Percentiles rank a stretch among this genome's conserved stretches.
Evolutionary conservation across 2,113 vertebrate genomes (phyloP).

Genomic region (Pomatorhinus ruficollis): DNA sequence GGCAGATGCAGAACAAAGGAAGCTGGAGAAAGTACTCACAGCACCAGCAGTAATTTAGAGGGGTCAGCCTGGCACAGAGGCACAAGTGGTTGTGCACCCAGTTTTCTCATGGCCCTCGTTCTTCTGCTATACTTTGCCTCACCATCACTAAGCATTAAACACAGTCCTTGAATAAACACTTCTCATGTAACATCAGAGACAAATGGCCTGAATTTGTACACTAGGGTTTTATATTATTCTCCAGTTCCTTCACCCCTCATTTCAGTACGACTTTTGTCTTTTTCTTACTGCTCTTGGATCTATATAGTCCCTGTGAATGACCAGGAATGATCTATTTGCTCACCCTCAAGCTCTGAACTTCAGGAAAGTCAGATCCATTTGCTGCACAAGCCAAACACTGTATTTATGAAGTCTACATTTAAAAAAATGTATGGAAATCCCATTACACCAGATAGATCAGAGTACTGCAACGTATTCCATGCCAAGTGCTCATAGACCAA

Average conservation of each 20-base stretch:
- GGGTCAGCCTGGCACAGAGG: neutral
- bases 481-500: neutral
- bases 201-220: neutral
- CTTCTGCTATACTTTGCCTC: neutral
- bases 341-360: neutral
- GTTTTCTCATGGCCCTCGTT: neutral
- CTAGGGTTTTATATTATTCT: neutral
- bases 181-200: neutral
- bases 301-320: neutral
- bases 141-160: neutral
- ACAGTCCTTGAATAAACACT: neutral
- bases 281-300: neutral
- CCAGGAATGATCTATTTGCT: neutral
- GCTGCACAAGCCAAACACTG: conserved; percentile 2
- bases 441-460: neutral
- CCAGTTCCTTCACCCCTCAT: neutral
- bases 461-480: neutral
- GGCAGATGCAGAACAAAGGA: neutral
- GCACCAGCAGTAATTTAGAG: neutral
- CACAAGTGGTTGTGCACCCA: neutral
- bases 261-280: neutral
- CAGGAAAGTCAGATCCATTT: conserved; percentile 7
- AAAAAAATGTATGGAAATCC: conserved; percentile 7
- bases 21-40: neutral
- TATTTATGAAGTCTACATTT: neutral